Conservation (phyloP, 2,113 vertebrate species). For the Ctenodactylus gundi region DNA sequence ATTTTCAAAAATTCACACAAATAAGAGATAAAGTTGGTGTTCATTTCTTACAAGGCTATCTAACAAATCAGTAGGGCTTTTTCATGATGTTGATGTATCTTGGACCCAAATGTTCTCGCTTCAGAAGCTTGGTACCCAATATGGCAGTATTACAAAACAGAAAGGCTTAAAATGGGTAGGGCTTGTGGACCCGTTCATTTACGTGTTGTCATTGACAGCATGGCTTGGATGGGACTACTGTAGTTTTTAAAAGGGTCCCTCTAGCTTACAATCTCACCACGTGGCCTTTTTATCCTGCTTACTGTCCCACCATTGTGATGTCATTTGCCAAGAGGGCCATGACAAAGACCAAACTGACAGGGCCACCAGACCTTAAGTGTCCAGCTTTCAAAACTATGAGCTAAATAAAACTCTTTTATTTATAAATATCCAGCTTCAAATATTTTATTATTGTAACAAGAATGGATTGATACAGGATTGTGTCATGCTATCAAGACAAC, state of each 20-base stretch:
- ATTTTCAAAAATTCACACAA: neutral
- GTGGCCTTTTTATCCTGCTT: neutral
- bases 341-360: neutral
- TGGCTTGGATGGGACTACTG: too few relatives aligned
- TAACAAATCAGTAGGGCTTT: too few relatives aligned
- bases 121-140: neutral
- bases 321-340: neutral
- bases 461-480: too few relatives aligned
- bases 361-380: neutral
- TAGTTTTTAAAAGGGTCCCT: too few relatives aligned
- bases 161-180: neutral
- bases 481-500: neutral
- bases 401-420: neutral
- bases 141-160: neutral
- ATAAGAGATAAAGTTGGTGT: neutral
- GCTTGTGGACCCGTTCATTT: too few relatives aligned
- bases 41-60: neutral
- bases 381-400: neutral
- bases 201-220: too few relatives aligned
- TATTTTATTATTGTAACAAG: neutral
- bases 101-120: too few relatives aligned
- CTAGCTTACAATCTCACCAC: accelerated
- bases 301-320: neutral
- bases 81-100: neutral
- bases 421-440: neutral